A percentile compares a stretch with the other conserved stretches of the same genome.
phyloP scores from a whole-genome alignment of 2,888 invertebrate species.

The Agrilus cyanescens region DNA sequence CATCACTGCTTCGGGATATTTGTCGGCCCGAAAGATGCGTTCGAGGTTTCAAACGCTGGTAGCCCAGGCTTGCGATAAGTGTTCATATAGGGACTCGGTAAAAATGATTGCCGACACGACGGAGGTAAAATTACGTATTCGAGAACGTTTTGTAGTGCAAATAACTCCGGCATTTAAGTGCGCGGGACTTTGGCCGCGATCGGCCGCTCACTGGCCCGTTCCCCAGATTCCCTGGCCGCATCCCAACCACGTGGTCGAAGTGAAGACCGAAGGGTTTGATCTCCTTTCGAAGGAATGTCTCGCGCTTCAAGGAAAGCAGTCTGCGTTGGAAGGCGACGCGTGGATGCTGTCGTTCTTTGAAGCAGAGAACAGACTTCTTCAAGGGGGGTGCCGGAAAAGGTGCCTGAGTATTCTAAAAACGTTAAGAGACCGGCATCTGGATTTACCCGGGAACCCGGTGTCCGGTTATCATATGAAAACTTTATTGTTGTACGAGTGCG shows the following conservation, averaged over 20 bases:
- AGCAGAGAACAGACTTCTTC: constrained; percentile 80
- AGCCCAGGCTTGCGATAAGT: constrained; percentile 85
- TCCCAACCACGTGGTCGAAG: constrained; percentile 80
- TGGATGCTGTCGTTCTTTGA: constrained; percentile 87
- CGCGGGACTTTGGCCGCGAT: constrained; percentile 87
- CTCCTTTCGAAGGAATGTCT: constrained; percentile 78
- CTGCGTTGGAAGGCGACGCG: constrained; percentile 90
- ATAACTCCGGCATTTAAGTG: constrained; percentile 93
- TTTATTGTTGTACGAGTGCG: constrained; percentile 85
- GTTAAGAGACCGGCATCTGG: constrained; percentile 78
- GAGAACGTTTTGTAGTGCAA: constrained; percentile 84
- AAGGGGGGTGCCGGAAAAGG: constrained; percentile 75
- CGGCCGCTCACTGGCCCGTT: constrained; percentile 88
- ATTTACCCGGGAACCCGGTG: constrained; percentile 78
- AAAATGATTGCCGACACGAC: constrained; percentile 91
- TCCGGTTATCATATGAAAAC: constrained; percentile 85
- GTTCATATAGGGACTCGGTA: constrained; percentile 81
- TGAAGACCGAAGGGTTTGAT: constrained; percentile 91
- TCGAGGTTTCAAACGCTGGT: constrained; percentile 85
- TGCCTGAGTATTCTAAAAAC: constrained; percentile 84
- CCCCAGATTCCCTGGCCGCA: constrained; percentile 88
- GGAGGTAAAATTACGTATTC: constrained; percentile 79
- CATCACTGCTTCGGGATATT: constrained; percentile 90
- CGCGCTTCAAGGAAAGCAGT: constrained; percentile 70
- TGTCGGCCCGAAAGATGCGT: constrained; percentile 87